Percentiles rank a stretch among this genome's conserved stretches.
Conservation (phyloP, 2,888 invertebrate genomes). For the Meteorus cinctellus region DNA sequence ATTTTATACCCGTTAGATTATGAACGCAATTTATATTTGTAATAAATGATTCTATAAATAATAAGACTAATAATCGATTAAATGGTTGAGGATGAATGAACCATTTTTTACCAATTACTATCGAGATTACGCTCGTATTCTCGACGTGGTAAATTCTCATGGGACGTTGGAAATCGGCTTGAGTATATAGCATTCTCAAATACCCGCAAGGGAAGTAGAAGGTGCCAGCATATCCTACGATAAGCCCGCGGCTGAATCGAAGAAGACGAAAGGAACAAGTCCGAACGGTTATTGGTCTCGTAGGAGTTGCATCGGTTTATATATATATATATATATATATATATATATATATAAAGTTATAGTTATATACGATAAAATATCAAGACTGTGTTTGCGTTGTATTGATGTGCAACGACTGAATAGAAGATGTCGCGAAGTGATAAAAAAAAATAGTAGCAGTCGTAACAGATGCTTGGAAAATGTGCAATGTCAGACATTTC, state of each 20-base stretch:
- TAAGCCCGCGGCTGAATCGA: conserved; percentile 49
- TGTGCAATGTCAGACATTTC: conserved; percentile 31
- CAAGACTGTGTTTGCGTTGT: conserved; percentile 19
- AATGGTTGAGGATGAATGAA: conserved; percentile 23
- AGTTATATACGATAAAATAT: conserved; percentile 46
- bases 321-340: background rate
- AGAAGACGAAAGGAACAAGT: conserved; percentile 44
- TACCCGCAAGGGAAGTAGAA: conserved; percentile 43
- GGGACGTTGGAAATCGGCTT: conserved; percentile 34
- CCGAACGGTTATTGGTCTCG: conserved; percentile 50
- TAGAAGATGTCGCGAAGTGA: conserved; percentile 33
- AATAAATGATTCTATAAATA: background rate
- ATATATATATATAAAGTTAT: background rate
- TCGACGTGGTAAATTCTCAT: conserved; percentile 27
- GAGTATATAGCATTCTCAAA: conserved; percentile 31
- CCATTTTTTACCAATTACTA: conserved; percentile 37
- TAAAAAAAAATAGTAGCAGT: conserved; percentile 23
- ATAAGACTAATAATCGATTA: conserved; percentile 2
- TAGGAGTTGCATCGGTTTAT: conserved; percentile 41
- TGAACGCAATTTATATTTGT: too few species aligned
- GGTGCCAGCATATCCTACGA: conserved; percentile 49
- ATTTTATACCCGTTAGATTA: too few species aligned
- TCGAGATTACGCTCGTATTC: conserved; percentile 33
- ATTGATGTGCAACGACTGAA: conserved; percentile 5
- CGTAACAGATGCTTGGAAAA: conserved; percentile 21